A percentile compares a stretch with the other conserved stretches of the same genome.
Conservation (phyloP, 2,888 invertebrate genomes). For the Tyria jacobaeae region DNA sequence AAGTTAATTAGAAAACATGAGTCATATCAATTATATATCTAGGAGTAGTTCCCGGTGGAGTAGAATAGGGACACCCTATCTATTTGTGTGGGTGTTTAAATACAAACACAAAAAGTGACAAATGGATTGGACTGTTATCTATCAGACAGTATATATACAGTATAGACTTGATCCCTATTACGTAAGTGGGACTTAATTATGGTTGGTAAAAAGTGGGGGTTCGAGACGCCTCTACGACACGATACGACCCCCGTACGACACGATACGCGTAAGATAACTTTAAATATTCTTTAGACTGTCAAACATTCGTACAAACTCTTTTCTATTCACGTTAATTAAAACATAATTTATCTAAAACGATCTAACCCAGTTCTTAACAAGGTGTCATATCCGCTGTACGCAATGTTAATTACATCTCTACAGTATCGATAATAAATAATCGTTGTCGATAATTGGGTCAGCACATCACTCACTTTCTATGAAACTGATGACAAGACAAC, state of each 20-base stretch:
- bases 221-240: too few relatives aligned
- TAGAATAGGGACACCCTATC: too few relatives aligned
- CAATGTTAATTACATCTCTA: constrained; percentile 28
- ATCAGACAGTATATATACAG: too few relatives aligned
- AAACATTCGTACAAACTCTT: neutral
- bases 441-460: constrained; percentile 28
- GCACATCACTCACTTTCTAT: constrained; percentile 31
- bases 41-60: too few relatives aligned
- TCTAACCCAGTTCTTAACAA: constrained; percentile 27
- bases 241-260: too few relatives aligned
- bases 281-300: neutral
- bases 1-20: neutral
- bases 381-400: constrained; percentile 31
- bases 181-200: too few relatives aligned
- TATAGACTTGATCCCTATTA: too few relatives aligned
- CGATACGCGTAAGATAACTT: neutral
- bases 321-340: neutral
- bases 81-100: too few relatives aligned
- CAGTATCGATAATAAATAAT: constrained; percentile 25
- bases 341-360: constrained; percentile 16
- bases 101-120: too few relatives aligned
- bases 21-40: neutral
- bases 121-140: too few relatives aligned
- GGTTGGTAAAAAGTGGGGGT: too few relatives aligned
- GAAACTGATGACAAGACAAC: constrained; percentile 25